Evolutionary conservation across 2,113 vertebrate species (phyloP).

Genomic region (Thalassarche chlororhynchos): DNA sequence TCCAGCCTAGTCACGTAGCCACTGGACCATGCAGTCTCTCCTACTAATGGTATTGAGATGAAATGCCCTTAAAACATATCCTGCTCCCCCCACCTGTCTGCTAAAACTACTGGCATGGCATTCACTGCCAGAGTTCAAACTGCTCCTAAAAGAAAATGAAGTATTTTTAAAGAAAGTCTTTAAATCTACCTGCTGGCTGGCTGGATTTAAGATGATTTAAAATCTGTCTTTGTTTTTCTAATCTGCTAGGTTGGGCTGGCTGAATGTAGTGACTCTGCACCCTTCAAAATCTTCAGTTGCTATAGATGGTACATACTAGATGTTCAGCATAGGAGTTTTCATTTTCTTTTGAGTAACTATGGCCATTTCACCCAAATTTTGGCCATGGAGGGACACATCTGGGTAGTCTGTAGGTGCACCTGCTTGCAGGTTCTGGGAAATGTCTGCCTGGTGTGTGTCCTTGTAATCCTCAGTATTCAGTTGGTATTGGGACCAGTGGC

Average conservation of each 20-base stretch:
- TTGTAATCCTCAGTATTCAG: background rate
- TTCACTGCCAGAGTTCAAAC: background rate
- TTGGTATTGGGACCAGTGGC: background rate
- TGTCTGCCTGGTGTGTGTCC: background rate
- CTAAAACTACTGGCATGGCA: background rate
- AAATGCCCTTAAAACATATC: background rate
- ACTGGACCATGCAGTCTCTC: background rate
- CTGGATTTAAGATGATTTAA: background rate
- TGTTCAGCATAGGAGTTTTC: background rate
- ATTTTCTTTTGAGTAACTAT: background rate
- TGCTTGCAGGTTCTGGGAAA: background rate
- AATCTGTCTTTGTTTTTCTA: background rate
- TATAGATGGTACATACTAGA: background rate
- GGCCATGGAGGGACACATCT: background rate
- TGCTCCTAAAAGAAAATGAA: background rate
- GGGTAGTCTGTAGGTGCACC: background rate
- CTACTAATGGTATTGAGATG: background rate
- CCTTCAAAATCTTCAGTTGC: background rate
- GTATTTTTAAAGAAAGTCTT: background rate
- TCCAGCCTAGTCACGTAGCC: background rate
- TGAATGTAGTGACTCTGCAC: background rate
- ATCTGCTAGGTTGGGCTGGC: background rate
- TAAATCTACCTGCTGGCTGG: background rate
- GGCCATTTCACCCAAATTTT: background rate
- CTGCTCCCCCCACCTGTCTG: background rate